phyloP scores from a whole-genome alignment of 2,888 invertebrate genomes.

The Drosophila anomalata region DNA sequence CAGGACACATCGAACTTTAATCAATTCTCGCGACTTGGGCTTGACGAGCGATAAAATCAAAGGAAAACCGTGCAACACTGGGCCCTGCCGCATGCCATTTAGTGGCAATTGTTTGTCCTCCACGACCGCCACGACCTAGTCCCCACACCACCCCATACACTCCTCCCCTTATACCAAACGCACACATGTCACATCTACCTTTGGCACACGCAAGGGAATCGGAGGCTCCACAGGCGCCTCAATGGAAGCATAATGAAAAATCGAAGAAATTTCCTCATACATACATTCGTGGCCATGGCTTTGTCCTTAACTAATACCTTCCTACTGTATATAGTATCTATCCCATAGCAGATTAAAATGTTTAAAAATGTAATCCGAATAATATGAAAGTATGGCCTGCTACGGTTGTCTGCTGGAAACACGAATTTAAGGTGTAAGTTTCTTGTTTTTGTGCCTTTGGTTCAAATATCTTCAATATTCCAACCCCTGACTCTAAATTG shows the following conservation, averaged over 20 bases:
- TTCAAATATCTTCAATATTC: not conserved
- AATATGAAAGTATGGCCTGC: not conserved
- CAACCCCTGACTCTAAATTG: slow-evolving; percentile 8
- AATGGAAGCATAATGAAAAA: slow-evolving; percentile 34
- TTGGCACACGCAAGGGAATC: slow-evolving; percentile 16
- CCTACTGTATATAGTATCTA: not conserved
- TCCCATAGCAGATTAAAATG: not conserved
- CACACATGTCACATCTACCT: slow-evolving; percentile 23
- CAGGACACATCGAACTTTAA: slow-evolving; percentile 59
- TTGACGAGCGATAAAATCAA: slow-evolving; percentile 69
- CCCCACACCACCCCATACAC: slow-evolving; percentile 2
- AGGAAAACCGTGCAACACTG: slow-evolving; percentile 32
- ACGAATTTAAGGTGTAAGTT: not conserved
- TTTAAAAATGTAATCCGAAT: not conserved
- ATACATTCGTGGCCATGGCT: slow-evolving; percentile 2
- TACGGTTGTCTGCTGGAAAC: not conserved
- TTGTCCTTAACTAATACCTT: not conserved
- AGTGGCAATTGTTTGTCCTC: slow-evolving; percentile 41
- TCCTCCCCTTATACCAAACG: slow-evolving; percentile 6
- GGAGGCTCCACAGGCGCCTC: slow-evolving; percentile 16
- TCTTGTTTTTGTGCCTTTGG: not conserved
- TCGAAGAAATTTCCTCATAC: slow-evolving; percentile 12
- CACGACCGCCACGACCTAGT: slow-evolving; percentile 19
- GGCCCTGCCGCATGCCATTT: slow-evolving; percentile 36
- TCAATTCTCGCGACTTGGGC: slow-evolving; percentile 59